Conservation (phyloP, 2,797 vertebrate species). For the Spheniscus humboldti region DNA sequence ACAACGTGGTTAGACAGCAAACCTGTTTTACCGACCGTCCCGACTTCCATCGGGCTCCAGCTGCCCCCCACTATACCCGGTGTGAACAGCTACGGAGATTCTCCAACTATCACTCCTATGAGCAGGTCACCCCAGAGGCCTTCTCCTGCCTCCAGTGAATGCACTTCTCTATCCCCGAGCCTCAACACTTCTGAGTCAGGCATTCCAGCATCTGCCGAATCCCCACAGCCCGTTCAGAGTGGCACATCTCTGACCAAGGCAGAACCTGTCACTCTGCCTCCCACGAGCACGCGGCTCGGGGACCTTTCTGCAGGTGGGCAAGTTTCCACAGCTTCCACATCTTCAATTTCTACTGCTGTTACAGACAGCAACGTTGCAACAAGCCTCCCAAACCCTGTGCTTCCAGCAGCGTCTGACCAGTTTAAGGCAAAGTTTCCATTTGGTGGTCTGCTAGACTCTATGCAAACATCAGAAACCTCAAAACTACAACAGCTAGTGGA, state of each 20-base stretch:
- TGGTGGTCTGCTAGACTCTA: constrained; percentile 97
- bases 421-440: constrained; percentile 98
- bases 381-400: constrained; percentile 84
- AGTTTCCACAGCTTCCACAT: constrained; percentile 73
- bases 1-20: constrained; percentile 99
- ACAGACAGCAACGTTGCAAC: constrained; percentile 75
- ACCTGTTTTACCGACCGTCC: constrained; percentile 87
- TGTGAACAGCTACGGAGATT: constrained; percentile 85
- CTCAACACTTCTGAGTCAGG: constrained; percentile 82
- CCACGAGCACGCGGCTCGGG: constrained; percentile 75
- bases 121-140: constrained; percentile 93
- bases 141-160: constrained; percentile 94
- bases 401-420: constrained; percentile 89
- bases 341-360: constrained; percentile 65
- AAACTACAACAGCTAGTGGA: constrained; percentile 98
- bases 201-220: constrained; percentile 78
- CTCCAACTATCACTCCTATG: constrained; percentile 89
- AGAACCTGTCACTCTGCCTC: constrained; percentile 84
- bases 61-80: constrained; percentile 88
- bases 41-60: constrained; percentile 91
- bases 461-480: constrained; percentile 99
- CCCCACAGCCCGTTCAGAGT: constrained; percentile 78
- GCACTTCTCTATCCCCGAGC: constrained; percentile 92
- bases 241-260: constrained; percentile 79
- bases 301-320: constrained; percentile 80